These are phyloP conservation scores for Heliconius melpomene DNA, from an alignment of 1,140 invertebrate species.

Conservation along the genomic window DNA sequence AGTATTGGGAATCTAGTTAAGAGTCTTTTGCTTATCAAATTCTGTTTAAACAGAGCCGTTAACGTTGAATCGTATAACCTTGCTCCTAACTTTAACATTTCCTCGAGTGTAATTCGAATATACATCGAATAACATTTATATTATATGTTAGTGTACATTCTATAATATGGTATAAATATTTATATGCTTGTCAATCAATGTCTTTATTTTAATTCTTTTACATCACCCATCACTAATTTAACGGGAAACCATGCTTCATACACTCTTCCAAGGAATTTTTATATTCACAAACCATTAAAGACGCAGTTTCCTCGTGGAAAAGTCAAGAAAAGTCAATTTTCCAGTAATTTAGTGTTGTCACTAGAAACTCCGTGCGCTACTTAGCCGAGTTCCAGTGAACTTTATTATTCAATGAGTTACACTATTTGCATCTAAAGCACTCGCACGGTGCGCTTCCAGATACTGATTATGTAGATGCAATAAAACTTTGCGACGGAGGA, in stretches of 20 bases:
- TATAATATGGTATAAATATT: not conserved
- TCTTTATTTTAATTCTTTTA: not conserved
- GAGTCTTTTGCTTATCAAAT: no score
- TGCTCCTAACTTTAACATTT: no score
- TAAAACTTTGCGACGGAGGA: constrained; percentile 5
- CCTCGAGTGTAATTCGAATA: no score
- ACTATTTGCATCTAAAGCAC: constrained; percentile 38
- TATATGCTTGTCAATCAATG: not conserved
- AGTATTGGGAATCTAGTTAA: no score
- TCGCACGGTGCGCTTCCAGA: constrained; percentile 34
- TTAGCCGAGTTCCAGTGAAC: constrained; percentile 40
- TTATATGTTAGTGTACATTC: no score
- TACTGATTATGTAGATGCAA: constrained; percentile 21
- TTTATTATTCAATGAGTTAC: constrained; percentile 39
- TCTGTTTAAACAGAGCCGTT: no score
- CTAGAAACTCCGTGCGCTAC: constrained; percentile 32
- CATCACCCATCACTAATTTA: not conserved
- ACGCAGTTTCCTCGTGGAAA: constrained; percentile 18
- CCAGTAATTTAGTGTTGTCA: constrained; percentile 32
- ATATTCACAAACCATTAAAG: not conserved
- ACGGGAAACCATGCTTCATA: not conserved
- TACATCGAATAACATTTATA: no score
- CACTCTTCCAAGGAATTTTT: not conserved
- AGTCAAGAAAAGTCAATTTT: constrained; percentile 31
- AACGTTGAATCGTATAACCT: no score